Conservation (phyloP, 2,888 invertebrate genomes). For the Hypolimnas misippus region DNA sequence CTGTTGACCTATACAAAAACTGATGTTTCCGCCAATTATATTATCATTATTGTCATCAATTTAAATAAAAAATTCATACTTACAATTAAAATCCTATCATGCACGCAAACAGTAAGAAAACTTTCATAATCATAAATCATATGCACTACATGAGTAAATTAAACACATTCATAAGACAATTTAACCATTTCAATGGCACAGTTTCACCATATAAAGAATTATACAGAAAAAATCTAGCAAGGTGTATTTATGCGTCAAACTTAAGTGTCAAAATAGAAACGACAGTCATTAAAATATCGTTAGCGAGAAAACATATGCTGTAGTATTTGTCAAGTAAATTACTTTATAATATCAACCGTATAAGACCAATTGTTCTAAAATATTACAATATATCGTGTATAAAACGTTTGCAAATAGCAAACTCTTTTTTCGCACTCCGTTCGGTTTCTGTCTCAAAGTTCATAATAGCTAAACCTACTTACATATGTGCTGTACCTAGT, state of each 20-base stretch:
- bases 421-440: too few relatives aligned
- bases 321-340: slow-evolving; percentile 25
- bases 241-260: slow-evolving; percentile 1
- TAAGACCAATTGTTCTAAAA: slow-evolving; percentile 5
- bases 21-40: too few relatives aligned
- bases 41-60: too few relatives aligned
- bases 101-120: too few relatives aligned
- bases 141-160: background rate
- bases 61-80: too few relatives aligned
- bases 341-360: slow-evolving; percentile 13
- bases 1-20: too few relatives aligned
- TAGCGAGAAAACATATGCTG: slow-evolving; percentile 34
- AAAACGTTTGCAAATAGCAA: too few relatives aligned
- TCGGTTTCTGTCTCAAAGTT: too few relatives aligned
- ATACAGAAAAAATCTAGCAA: slow-evolving; percentile 2
- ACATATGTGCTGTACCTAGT: too few relatives aligned
- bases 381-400: background rate
- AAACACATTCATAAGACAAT: slow-evolving; percentile 18
- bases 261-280: slow-evolving; percentile 27
- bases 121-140: too few relatives aligned
- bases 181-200: slow-evolving; percentile 23
- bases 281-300: slow-evolving; percentile 35
- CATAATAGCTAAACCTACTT: too few relatives aligned
- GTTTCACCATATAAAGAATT: slow-evolving; percentile 23
- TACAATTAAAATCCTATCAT: too few relatives aligned